A percentile compares a stretch with the other conserved stretches of the same genome.
Evolutionary conservation across 2,888 invertebrate species (phyloP).

Genomic region (Tachina lurida): DNA sequence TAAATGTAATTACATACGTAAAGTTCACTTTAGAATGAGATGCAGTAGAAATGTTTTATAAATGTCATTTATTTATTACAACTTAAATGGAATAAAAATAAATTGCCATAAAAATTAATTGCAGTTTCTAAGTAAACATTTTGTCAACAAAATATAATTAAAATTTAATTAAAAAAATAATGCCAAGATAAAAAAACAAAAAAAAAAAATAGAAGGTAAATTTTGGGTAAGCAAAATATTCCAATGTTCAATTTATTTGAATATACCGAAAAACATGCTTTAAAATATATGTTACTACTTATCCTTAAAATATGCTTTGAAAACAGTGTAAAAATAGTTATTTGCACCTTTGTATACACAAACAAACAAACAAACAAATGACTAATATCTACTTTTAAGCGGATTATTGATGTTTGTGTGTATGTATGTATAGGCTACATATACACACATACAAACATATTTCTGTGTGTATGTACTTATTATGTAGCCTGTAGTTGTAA

Average conservation of each 20-base stretch:
- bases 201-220: constrained; percentile 14
- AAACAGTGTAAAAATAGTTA: not conserved
- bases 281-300: not conserved
- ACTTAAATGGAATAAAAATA: constrained; percentile 6
- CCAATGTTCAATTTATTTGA: not conserved
- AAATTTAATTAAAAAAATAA: constrained; percentile 32
- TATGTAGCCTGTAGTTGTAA: constrained; percentile 28
- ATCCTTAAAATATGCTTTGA: not conserved
- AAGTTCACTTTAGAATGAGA: constrained; percentile 42
- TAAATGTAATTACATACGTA: constrained; percentile 57
- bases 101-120: constrained; percentile 25
- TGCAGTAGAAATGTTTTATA: not conserved
- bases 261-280: too few species aligned
- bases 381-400: constrained; percentile 35
- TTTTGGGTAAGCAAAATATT: not conserved
- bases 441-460: not conserved
- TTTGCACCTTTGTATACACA: not conserved
- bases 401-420: constrained; percentile 28
- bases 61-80: too few species aligned
- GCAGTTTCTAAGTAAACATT: constrained; percentile 41
- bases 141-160: constrained; percentile 38
- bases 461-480: not conserved
- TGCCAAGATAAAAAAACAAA: not conserved
- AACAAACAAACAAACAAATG: not conserved
- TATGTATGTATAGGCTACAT: constrained; percentile 24